Percentiles rank a stretch among this genome's conserved stretches.
Evolutionary conservation across 92 coral and sea anemone species (phyloP).

Genomic region (Epizoanthus illoricatus): DNA sequence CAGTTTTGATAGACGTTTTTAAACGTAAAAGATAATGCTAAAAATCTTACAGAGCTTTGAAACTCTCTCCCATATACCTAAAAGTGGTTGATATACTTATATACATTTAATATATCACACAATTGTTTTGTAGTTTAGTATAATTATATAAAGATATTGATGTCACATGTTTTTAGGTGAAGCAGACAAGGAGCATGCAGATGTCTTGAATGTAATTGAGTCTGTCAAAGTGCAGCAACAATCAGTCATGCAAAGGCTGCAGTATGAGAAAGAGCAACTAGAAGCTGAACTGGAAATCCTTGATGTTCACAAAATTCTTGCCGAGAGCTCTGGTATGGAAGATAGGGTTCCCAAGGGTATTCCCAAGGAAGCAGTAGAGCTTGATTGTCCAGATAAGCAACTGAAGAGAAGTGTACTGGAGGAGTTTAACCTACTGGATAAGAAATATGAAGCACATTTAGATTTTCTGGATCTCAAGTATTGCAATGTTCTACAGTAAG

Average conservation of each 20-base stretch:
- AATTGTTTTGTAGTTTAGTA: neutral
- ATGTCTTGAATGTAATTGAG: conserved; percentile 70
- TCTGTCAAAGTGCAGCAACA: conserved; percentile 90
- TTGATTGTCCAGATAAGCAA: conserved; percentile 84
- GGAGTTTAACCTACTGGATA: conserved; percentile 85
- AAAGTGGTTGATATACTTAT: no score
- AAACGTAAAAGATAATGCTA: no score
- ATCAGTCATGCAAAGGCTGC: conserved; percentile 65
- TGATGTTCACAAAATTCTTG: conserved; percentile 47
- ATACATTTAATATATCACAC: neutral
- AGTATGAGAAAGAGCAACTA: conserved; percentile 69
- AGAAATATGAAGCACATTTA: conserved; percentile 88
- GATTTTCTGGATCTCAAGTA: conserved; percentile 82
- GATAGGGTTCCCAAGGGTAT: conserved; percentile 60
- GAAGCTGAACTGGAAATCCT: conserved; percentile 74
- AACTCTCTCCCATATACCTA: no score
- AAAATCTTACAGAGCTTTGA: no score
- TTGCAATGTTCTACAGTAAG: conserved; percentile 62
- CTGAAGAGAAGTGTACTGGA: conserved; percentile 73
- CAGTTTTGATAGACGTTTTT: no score
- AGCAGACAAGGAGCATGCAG: conserved; percentile 75
- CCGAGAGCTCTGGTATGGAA: conserved; percentile 48
- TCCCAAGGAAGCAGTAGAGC: conserved; percentile 75
- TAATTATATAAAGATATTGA: neutral
- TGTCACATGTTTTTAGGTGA: conserved; percentile 49